Percentiles rank a stretch among this genome's conserved stretches.
Evolutionary conservation across 2,797 vertebrate genomes (phyloP).

Genomic region (Sphenodon punctatus): DNA sequence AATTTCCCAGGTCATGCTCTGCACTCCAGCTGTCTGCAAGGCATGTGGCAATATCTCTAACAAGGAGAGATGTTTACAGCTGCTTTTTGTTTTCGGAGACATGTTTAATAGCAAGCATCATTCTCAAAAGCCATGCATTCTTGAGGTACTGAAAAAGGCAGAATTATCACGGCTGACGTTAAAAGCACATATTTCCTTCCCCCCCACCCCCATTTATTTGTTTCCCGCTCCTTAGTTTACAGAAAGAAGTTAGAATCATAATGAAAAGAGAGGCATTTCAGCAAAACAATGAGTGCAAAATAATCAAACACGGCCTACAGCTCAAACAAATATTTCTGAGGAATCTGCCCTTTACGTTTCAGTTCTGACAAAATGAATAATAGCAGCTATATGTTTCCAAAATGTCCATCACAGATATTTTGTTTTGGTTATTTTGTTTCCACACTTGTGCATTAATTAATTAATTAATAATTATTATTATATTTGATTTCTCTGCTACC

Average conservation of each 20-base stretch:
- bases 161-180: background rate
- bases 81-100: slow-evolving; percentile 43
- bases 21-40: slow-evolving; percentile 31
- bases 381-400: too few relatives aligned
- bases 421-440: too few relatives aligned
- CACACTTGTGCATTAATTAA: too few relatives aligned
- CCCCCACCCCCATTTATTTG: background rate
- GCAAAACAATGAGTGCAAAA: too few relatives aligned
- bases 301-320: too few relatives aligned
- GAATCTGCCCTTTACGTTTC: too few relatives aligned
- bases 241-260: background rate
- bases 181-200: rapidly evolving
- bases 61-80: slow-evolving; percentile 27
- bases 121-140: background rate
- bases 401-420: too few relatives aligned
- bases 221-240: background rate
- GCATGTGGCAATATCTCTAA: background rate
- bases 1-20: slow-evolving; percentile 37
- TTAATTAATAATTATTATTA: too few relatives aligned
- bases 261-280: background rate
- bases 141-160: background rate
- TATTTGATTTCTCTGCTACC: too few relatives aligned
- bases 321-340: too few relatives aligned
- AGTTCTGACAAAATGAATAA: too few relatives aligned
- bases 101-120: background rate